Percentiles rank a stretch among this genome's conserved stretches.
These are phyloP conservation scores for Amorpha juglandis DNA, from an alignment of 2,888 invertebrate species.

Conservation along the genomic window DNA sequence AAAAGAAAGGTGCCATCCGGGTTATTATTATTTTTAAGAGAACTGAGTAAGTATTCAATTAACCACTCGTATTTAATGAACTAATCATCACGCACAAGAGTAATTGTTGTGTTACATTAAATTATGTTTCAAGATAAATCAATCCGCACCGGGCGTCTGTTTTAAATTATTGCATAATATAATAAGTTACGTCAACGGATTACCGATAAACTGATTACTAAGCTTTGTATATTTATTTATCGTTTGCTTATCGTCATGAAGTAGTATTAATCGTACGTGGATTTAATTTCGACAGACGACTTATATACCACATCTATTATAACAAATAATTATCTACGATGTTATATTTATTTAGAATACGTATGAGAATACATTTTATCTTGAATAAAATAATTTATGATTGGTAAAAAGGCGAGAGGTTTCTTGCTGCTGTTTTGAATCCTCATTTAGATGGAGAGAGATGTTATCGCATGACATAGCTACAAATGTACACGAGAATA, in stretches of 20 bases:
- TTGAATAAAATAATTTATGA: too few species aligned
- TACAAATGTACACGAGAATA: too few species aligned
- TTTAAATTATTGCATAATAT: conserved; percentile 49
- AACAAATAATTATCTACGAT: neutral
- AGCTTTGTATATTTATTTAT: neutral
- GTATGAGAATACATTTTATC: too few species aligned
- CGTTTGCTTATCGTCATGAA: conserved; percentile 17
- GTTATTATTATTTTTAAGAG: neutral
- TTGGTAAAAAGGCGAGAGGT: too few species aligned
- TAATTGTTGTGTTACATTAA: conserved; percentile 38
- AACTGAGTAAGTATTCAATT: conserved; percentile 17
- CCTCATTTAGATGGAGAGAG: too few species aligned
- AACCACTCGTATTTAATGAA: conserved; percentile 28
- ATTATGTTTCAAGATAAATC: conserved; percentile 47
- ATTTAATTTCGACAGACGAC: neutral
- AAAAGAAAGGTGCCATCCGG: neutral
- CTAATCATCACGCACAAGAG: conserved; percentile 36
- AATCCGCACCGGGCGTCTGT: conserved; percentile 52
- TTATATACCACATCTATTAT: neutral
- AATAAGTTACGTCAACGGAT: conserved; percentile 37
- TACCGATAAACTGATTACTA: neutral
- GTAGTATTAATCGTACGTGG: neutral
- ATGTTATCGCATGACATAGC: too few species aligned
- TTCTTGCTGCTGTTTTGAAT: too few species aligned
- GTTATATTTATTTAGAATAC: neutral